These are phyloP conservation scores for Hydrotaea diabolus DNA, from an alignment of 2,888 invertebrate species.

Conservation along the genomic window DNA sequence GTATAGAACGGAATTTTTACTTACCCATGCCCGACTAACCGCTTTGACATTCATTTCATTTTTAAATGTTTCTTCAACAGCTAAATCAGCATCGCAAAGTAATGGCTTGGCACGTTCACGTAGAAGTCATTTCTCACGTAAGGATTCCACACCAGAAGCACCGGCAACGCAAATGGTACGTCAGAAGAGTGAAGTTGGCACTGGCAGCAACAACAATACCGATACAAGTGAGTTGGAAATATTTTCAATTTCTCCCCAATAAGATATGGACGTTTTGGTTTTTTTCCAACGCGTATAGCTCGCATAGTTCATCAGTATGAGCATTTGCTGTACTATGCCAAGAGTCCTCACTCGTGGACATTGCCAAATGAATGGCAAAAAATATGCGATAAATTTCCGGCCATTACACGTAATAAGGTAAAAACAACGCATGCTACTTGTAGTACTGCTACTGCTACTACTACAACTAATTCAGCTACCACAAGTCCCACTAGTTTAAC, in stretches of 20 bases:
- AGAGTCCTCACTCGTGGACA: constrained; percentile 80
- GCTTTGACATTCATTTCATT: constrained; percentile 19
- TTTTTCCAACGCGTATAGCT: constrained; percentile 68
- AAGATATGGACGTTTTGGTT: too few relatives aligned
- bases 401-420: constrained; percentile 81
- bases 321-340: constrained; percentile 79
- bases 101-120: constrained; percentile 80
- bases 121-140: constrained; percentile 81
- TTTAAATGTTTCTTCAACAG: constrained; percentile 59
- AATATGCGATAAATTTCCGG: constrained; percentile 78
- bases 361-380: constrained; percentile 79
- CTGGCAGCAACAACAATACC: constrained; percentile 58
- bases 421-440: constrained; percentile 73
- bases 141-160: constrained; percentile 79
- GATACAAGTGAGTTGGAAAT: constrained; percentile 72
- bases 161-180: constrained; percentile 52
- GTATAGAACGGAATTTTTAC: too few relatives aligned
- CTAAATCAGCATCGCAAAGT: constrained; percentile 70
- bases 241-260: too few relatives aligned
- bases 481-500: constrained; percentile 55
- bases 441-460: constrained; percentile 45
- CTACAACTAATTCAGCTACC: constrained; percentile 51
- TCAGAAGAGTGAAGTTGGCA: constrained; percentile 71
- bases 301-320: constrained; percentile 80
- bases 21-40: too few relatives aligned